Evolutionary conservation across 2,113 vertebrate genomes (phyloP).

Genomic region (Barbus barbus): DNA sequence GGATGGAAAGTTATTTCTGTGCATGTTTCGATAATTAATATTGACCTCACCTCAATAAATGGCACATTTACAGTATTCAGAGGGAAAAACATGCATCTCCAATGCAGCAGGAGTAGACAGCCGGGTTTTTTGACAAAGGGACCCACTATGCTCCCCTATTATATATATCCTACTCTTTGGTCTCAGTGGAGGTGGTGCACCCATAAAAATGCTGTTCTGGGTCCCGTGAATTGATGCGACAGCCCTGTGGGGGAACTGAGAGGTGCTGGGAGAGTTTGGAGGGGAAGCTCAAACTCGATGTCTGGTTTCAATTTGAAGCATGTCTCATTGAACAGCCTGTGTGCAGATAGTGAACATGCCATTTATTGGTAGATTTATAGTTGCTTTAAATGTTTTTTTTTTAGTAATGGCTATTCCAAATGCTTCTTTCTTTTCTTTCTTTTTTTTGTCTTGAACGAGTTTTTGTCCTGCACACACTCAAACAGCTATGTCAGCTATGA

Average conservation of each 20-base stretch:
- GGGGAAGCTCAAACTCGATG: conserved; percentile 52
- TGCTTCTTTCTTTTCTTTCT: not conserved
- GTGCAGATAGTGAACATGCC: conserved; percentile 10
- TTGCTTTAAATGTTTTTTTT: not conserved
- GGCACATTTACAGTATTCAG: not conserved
- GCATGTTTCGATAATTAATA: not conserved
- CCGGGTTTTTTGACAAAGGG: not conserved
- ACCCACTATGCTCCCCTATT: not conserved
- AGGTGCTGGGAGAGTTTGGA: conserved; percentile 61
- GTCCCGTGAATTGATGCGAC: conserved; percentile 7
- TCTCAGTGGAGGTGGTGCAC: not conserved
- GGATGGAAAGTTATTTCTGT: not conserved
- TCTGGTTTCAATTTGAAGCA: conserved; percentile 78
- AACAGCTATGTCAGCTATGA: conserved; percentile 18
- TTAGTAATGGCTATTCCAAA: conserved; percentile 1
- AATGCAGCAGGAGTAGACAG: not conserved
- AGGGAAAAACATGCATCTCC: not conserved
- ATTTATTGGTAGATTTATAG: conserved; percentile 37
- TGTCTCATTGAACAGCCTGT: conserved; percentile 28
- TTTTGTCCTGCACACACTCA: not conserved
- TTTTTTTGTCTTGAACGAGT: not conserved
- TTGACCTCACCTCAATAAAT: not conserved
- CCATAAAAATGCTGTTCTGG: not conserved
- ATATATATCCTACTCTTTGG: not conserved
- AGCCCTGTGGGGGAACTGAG: conserved; percentile 44